Base-by-base conservation (phyloP, 1,140 invertebrate species). In the Nephila pilipes region DNA sequence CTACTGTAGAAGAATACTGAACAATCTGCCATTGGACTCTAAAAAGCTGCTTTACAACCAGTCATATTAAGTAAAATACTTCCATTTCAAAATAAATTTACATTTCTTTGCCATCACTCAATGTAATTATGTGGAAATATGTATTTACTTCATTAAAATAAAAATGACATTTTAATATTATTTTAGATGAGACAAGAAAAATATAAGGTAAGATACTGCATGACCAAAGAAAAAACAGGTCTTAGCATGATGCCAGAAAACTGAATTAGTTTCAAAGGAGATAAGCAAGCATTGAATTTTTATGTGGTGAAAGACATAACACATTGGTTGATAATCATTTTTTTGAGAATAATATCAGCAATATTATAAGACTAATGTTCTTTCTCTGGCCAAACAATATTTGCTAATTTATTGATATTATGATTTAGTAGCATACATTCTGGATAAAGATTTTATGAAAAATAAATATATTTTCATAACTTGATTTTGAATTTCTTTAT, bases 1-100 rank as follows among this genome's bases (percentile, higher is more conserved):
- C 38, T 83, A 69, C 63, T 46, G 65, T 88, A 88, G 38, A 88
- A 88, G 87, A 88, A 88, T 88, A 88, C 87, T 88, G 87, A 88
- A 88, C 87, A 69, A 55, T 88, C 58, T 46, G 87, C 36, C 60
- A 69, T 65, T 38, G 58, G 63, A 14, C 60, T 46, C 46, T 69
- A 87, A 88, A n/a, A 88, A 88, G 36, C 63, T 69, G 81, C 32
- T 83, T 32, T 55, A 57, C 60, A 63, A 58, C 55, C 83, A 85
- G 54, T 85, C 25, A 81, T 29, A 22, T 88, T 36, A 75, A 25
- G 22, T 38, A 88, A 88, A 88, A 88, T 88, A 88, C 46, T 88
- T 69, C 36, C 63, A 88, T 65, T 88, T 60, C 87, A 88, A 88
- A 88, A 88, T 88, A 88, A 55, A 57, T 85, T 85, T 85, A 25